phyloP scores from a whole-genome alignment of 2,888 invertebrate species.

The Caenorhabditis sp. region DNA sequence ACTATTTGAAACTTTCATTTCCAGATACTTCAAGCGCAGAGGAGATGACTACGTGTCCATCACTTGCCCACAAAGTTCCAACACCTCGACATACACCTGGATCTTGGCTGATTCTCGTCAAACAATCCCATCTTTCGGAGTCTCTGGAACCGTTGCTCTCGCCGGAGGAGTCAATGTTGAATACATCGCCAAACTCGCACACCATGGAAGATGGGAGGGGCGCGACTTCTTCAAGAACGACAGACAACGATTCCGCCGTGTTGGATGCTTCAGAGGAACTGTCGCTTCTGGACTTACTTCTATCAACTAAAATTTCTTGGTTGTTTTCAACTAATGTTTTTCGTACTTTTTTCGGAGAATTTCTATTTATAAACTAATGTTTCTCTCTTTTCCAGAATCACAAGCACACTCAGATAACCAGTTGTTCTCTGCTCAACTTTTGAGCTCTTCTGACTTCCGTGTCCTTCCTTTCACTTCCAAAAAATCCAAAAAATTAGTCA shows the following conservation, averaged over 20 bases:
- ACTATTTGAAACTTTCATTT: background rate
- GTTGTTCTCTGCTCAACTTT: too few species aligned
- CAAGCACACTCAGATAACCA: too few species aligned
- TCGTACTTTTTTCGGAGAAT: background rate
- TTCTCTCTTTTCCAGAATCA: too few species aligned
- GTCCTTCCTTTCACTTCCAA: too few species aligned
- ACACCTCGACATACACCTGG: background rate
- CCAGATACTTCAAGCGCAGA: conserved; percentile 40
- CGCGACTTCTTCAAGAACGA: conserved; percentile 25
- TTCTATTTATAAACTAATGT: conserved; percentile 1
- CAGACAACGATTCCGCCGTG: conserved; percentile 38
- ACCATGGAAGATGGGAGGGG: conserved; percentile 38
- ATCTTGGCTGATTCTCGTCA: conserved; percentile 38
- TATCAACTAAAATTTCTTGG: background rate
- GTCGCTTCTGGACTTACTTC: background rate
- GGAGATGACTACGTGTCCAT: conserved; percentile 29
- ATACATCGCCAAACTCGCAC: conserved; percentile 31
- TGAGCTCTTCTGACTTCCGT: too few species aligned
- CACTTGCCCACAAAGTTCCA: conserved; percentile 11
- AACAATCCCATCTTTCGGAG: conserved; percentile 1
- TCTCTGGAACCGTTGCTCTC: conserved; percentile 18
- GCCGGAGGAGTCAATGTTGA: conserved; percentile 41
- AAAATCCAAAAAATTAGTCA: too few species aligned
- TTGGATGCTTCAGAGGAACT: conserved; percentile 31
- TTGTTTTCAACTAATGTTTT: background rate